Base-by-base conservation (phyloP, 2,888 invertebrate species). In the Trissolcus japonicus region DNA sequence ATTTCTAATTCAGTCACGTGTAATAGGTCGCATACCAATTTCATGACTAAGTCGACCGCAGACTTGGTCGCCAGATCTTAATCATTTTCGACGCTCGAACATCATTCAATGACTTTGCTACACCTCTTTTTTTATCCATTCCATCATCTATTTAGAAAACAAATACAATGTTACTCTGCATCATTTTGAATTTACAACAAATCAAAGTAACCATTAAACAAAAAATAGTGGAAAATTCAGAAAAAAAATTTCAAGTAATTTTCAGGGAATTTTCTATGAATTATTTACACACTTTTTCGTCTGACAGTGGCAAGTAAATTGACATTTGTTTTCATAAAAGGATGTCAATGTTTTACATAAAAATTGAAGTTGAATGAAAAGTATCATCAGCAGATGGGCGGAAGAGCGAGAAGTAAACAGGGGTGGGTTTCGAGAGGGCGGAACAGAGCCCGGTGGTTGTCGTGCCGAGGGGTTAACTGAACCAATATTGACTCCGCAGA, bases 401-500 rank as follows among this genome's bases (percentile, higher is more conserved):
- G 79, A 76, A 71, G 80, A 81, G 76, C 78, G 77, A 76, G 68
- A 68, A 75, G 80, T 77, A 80, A 69, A 68, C 69, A 78, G 76
- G 79, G 80, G 79, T 79, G 78, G 35, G 67, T 74, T 75, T 79
- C 66, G 72, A 77, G 76, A 79, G 68, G 81, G 79, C 71, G 77
- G 69, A 76, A 74, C 78, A 72, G 73, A 78, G 65, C 80, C 76
- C 75, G 79, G 75, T 76, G 79, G 73, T 72, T 73, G 78, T 63
- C 46, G 67, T 69, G 61, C 54, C 73, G 78, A 79, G 83, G 85
- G 85, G 84, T 83, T 87, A 87, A 87, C 86, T 88, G 83, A 84
- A 85, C 87, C 86, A 88, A 88, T 88, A 88, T 88, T 88, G 86
- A 88, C 88, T 86, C 86, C 85, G 78, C 79, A 79, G 81, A 82